A percentile compares a stretch with the other conserved stretches of the same genome.
These are phyloP conservation scores for Chiloscyllium punctatum DNA, from an alignment of 2,797 vertebrate species.

Conservation along the genomic window DNA sequence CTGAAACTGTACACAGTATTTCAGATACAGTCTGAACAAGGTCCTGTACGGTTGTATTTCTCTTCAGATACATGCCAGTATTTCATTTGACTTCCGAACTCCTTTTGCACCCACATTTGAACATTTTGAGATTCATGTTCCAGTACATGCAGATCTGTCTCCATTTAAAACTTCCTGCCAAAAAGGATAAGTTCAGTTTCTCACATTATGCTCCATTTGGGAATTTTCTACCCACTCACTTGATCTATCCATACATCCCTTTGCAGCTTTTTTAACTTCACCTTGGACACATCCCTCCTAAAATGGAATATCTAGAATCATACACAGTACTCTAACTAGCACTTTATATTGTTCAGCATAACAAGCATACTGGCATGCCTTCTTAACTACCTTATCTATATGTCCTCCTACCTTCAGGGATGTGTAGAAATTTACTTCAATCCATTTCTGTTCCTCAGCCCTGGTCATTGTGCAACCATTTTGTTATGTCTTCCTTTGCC, in stretches of 20 bases:
- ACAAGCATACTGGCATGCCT: not conserved
- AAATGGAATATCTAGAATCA: not conserved
- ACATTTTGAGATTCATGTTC: no score
- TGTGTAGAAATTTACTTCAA: not conserved
- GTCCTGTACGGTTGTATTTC: no score
- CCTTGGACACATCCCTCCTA: not conserved
- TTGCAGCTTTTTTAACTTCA: not conserved
- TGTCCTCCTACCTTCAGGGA: not conserved
- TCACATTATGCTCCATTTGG: no score
- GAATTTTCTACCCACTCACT: no score
- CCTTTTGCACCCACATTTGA: no score
- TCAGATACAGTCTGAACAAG: no score
- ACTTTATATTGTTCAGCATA: not conserved
- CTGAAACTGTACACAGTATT: no score
- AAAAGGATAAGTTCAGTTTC: no score
- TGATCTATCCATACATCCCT: not conserved
- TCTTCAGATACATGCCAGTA: no score
- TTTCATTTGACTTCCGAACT: no score
- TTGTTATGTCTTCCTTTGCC: not conserved
- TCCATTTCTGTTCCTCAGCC: not conserved
- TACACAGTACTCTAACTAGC: not conserved
- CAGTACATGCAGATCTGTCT: no score
- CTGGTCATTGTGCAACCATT: not conserved
- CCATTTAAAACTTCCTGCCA: no score
- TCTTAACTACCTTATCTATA: not conserved